Percentiles rank a stretch among this genome's conserved stretches.
Conservation (phyloP, 2,797 vertebrate species). For the Diceros bicornis region DNA sequence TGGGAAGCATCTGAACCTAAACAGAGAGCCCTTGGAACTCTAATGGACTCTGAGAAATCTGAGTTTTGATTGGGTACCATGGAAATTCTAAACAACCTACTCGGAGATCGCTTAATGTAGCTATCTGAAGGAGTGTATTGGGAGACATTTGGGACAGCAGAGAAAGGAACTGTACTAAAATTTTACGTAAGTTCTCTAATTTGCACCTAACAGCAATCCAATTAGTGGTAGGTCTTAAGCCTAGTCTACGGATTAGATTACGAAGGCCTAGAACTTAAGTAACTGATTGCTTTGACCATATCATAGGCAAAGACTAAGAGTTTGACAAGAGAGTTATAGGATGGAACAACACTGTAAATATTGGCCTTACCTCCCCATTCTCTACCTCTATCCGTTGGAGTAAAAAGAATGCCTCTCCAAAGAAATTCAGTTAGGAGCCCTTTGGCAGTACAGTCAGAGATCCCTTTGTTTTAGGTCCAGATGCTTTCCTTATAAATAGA, state of each 20-base stretch:
- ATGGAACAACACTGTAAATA: background rate
- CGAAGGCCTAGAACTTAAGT: background rate
- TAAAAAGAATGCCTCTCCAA: background rate
- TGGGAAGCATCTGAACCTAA: background rate
- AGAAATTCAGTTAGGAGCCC: background rate
- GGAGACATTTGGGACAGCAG: background rate
- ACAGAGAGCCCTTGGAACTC: background rate
- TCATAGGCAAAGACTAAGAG: background rate
- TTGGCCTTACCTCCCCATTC: background rate
- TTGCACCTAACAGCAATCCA: background rate
- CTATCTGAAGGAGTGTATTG: background rate
- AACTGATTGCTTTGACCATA: background rate
- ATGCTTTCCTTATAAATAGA: background rate
- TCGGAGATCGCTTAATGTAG: background rate
- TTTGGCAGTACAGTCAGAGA: background rate
- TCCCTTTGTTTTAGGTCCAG: background rate
- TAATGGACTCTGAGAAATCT: background rate
- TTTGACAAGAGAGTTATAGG: background rate
- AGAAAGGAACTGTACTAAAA: background rate
- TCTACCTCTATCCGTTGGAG: background rate
- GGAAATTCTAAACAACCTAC: background rate
- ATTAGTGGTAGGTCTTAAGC: background rate
- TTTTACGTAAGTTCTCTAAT: slow-evolving; percentile 5
- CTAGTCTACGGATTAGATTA: background rate
- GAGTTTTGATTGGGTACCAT: background rate